These are phyloP conservation scores for Myanophis thanlyinensis DNA, from an alignment of 2,113 vertebrate genomes.

Conservation along the genomic window DNA sequence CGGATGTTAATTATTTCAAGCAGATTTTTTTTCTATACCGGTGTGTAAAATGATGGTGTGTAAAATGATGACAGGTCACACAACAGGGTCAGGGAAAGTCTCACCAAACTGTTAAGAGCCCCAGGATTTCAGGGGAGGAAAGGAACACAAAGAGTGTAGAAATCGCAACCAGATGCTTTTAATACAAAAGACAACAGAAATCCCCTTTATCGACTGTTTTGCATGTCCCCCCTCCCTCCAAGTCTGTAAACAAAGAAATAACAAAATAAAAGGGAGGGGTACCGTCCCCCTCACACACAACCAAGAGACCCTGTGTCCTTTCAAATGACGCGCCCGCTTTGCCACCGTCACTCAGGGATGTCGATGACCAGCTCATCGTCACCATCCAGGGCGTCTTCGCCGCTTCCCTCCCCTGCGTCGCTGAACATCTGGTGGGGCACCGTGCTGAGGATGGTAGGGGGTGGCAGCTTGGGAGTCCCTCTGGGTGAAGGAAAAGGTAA, in stretches of 20 bases:
- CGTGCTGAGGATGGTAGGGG: constrained; percentile 68
- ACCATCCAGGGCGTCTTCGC: constrained; percentile 65
- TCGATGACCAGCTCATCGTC: constrained; percentile 72
- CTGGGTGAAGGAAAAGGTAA: constrained; percentile 58
- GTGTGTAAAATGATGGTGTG: not conserved
- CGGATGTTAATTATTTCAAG: not conserved
- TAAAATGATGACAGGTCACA: not conserved
- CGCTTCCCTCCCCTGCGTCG: constrained; percentile 61
- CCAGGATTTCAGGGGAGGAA: not conserved
- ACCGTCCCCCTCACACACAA: not conserved
- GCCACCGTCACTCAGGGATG: constrained; percentile 61
- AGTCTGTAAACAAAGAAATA: constrained; percentile 26
- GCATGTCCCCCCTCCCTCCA: not conserved
- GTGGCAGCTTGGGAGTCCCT: constrained; percentile 61
- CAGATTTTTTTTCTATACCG: not conserved
- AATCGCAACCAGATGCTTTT: not conserved
- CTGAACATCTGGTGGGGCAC: constrained; percentile 76
- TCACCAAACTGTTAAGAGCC: constrained; percentile 4
- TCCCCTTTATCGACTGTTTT: constrained; percentile 17
- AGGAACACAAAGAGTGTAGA: not conserved
- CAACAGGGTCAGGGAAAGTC: not conserved
- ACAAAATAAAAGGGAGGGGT: constrained; percentile 7
- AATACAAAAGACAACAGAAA: constrained; percentile 21
- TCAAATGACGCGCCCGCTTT: not conserved
- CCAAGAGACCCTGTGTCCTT: constrained; percentile 19